phyloP scores from a whole-genome alignment of 2,888 invertebrate species.

The Epinotia demarniana region DNA sequence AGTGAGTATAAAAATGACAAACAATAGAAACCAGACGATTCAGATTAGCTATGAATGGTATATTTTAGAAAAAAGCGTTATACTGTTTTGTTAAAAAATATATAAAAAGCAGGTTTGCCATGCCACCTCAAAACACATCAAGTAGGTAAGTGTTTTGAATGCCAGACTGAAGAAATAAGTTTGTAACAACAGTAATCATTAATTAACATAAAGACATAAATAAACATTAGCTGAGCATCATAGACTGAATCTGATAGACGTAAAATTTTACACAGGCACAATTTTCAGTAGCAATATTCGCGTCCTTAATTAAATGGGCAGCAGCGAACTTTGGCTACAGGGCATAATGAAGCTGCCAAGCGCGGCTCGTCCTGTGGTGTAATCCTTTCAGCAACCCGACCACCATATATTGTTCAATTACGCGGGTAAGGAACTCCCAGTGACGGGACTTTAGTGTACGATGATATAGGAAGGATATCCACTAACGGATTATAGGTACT shows the following conservation, averaged over 20 bases:
- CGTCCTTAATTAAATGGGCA: slow-evolving; percentile 57
- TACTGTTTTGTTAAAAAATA: background rate
- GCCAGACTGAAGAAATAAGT: background rate
- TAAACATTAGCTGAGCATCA: background rate
- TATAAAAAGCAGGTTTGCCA: background rate
- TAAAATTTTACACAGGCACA: slow-evolving; percentile 43
- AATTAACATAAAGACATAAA: background rate
- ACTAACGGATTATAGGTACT: slow-evolving; percentile 19
- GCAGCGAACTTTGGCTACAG: slow-evolving; percentile 42
- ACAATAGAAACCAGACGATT: slow-evolving; percentile 4
- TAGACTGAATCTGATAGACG: background rate
- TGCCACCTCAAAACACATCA: background rate
- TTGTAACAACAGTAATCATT: background rate
- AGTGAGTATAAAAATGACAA: background rate
- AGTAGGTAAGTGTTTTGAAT: background rate
- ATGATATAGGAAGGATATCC: slow-evolving; percentile 29
- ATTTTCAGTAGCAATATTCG: slow-evolving; percentile 58
- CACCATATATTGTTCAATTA: slow-evolving; percentile 44
- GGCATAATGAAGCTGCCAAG: slow-evolving; percentile 42
- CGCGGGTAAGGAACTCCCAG: slow-evolving; percentile 38
- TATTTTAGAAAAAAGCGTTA: background rate
- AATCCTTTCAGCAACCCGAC: slow-evolving; percentile 42
- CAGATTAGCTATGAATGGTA: background rate
- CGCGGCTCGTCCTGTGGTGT: slow-evolving; percentile 40
- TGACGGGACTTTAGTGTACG: slow-evolving; percentile 36